These are phyloP conservation scores for Bettongia penicillata DNA, from an alignment of 2,113 vertebrate species.

Conservation along the genomic window DNA sequence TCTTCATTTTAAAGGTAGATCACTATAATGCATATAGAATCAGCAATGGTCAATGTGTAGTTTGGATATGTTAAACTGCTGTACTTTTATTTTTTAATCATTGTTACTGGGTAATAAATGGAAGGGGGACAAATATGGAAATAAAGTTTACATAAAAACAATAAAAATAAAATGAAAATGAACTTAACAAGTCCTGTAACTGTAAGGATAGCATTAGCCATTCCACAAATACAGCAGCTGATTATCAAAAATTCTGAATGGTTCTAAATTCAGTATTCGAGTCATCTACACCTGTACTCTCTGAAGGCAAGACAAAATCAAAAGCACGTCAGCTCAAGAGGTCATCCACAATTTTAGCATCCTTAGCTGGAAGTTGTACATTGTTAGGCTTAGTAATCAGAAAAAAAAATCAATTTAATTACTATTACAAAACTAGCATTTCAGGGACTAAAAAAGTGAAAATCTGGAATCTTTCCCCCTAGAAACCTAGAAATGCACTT, in stretches of 20 bases:
- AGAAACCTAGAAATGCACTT: not conserved
- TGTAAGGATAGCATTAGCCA: not conserved
- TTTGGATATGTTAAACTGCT: no score
- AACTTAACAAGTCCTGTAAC: not conserved
- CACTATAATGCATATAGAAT: not conserved
- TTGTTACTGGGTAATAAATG: not conserved
- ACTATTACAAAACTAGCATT: not conserved
- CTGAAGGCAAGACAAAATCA: constrained; percentile 58
- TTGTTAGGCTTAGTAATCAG: constrained; percentile 66
- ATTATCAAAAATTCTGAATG: constrained; percentile 19
- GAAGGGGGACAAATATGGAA: not conserved
- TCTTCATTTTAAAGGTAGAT: not conserved
- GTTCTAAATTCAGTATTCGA: constrained; percentile 64
- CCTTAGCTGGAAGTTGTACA: constrained; percentile 64
- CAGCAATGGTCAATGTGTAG: not conserved
- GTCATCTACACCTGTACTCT: constrained; percentile 62
- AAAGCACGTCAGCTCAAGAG: constrained; percentile 49
- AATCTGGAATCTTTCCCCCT: not conserved
- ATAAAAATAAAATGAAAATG: constrained; percentile 9
- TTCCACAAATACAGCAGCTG: not conserved
- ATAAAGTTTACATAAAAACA: not conserved
- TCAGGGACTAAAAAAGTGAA: constrained; percentile 19
- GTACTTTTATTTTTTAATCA: not conserved
- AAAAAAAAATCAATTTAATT: constrained; percentile 40
- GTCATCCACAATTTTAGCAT: constrained; percentile 69